Conservation (phyloP, 2,797 vertebrate species). For the Melanotaenia pygmaea region DNA sequence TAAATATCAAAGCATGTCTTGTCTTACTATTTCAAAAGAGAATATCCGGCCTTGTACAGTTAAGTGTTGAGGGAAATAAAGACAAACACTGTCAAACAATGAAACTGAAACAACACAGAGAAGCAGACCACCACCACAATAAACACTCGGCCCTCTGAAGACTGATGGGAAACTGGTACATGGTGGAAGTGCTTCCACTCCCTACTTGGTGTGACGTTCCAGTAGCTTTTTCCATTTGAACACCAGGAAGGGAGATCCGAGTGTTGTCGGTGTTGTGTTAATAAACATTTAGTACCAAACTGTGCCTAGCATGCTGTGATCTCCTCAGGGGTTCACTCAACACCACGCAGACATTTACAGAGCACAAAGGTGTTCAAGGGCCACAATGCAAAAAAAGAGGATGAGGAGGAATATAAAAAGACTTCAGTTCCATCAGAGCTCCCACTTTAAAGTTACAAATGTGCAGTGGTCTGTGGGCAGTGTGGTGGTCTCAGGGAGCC, state of each 20-base stretch:
- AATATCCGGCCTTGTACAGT: constrained; percentile 67
- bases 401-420: neutral
- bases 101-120: constrained; percentile 67
- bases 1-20: constrained; percentile 64
- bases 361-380: constrained; percentile 24
- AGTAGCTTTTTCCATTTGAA: constrained; percentile 51
- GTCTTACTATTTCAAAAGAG: constrained; percentile 53
- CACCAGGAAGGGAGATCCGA: constrained; percentile 72
- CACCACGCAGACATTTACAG: neutral
- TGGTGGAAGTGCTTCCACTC: constrained; percentile 52
- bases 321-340: constrained; percentile 44
- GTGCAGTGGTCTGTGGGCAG: neutral
- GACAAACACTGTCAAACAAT: constrained; percentile 74
- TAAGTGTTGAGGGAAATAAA: constrained; percentile 45
- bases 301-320: constrained; percentile 57
- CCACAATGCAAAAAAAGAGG: neutral
- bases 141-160: constrained; percentile 74
- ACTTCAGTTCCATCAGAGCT: neutral
- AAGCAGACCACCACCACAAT: constrained; percentile 49
- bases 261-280: constrained; percentile 42
- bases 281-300: constrained; percentile 60
- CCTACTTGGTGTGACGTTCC: constrained; percentile 59
- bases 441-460: neutral
- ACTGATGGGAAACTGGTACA: constrained; percentile 72
- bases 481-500: constrained; percentile 32